Base-by-base conservation (phyloP, 2,797 vertebrate species). In the Clarias laeviceps region DNA sequence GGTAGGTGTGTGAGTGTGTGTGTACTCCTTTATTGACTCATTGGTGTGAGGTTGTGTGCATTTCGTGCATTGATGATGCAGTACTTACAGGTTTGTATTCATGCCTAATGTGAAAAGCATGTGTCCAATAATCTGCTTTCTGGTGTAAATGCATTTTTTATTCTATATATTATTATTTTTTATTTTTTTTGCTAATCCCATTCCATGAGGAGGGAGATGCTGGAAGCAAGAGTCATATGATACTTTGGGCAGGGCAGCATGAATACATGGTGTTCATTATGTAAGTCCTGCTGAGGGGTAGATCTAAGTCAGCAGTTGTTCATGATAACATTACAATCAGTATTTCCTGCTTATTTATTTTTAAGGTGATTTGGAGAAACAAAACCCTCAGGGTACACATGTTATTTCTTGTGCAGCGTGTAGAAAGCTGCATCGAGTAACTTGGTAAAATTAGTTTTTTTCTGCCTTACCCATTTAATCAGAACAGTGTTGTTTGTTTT, bases 171-270 rank as follows among this genome's bases (percentile, higher is more conserved):
- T n/a, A n/a, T n/a, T n/a, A n/a, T n/a, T n/a, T n/a, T n/a, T 40
- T 7, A 40, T 40, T 40, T 40, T 29, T 78, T 50, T 54, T 32
- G 29, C 77, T 73, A n/a, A 78, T 84, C 29, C 62, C 65, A 81
- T 45, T 80, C 34, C 56, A 74, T 24, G 11, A 77, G 40, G 68
- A 84, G 18, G 64, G 66, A 73, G 22, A 61, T 72, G 72, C 83
- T 87, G 88, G 84, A 88, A 90, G 87, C 83, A 77, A 83, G 76
- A 83, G 87, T 89, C 88, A 88, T 91, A 86, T 90, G 89, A 90
- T 82, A 32, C 56, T 85, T 50, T 86, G 80, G 82, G 85, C 83
- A 85, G 85, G 88, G 84, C 83, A 72, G 87, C 69, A 82, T 74
- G 37, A 88, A 50, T 85, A 84, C 85, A 76, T 69, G 84, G 17